phyloP scores from a whole-genome alignment of 2,888 invertebrate genomes.

The Cerastis leucographa region DNA sequence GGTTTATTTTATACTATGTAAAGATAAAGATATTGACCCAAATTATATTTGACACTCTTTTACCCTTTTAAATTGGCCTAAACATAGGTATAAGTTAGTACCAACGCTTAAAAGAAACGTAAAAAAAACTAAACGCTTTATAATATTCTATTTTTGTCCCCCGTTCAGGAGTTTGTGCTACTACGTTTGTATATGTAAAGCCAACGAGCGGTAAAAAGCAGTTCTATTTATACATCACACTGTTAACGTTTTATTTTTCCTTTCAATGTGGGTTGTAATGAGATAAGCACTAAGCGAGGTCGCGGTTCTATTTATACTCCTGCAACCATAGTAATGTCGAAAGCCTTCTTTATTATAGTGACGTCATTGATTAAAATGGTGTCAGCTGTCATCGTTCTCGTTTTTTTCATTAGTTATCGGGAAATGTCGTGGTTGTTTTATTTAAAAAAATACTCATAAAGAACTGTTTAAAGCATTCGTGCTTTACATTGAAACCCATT shows the following conservation, averaged over 20 bases:
- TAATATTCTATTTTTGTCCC: constrained; percentile 40
- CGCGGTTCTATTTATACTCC: constrained; percentile 53
- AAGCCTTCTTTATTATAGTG: constrained; percentile 47
- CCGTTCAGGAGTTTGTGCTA: constrained; percentile 13
- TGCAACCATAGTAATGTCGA: constrained; percentile 53
- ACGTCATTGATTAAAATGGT: constrained; percentile 49
- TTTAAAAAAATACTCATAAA: not conserved
- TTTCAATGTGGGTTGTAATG: constrained; percentile 54
- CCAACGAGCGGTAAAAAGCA: constrained; percentile 42
- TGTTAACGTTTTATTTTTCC: constrained; percentile 52
- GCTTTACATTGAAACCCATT: too few relatives aligned
- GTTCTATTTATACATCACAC: constrained; percentile 48
- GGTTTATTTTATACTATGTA: too few relatives aligned
- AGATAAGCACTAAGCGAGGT: constrained; percentile 62
- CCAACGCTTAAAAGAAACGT: not conserved
- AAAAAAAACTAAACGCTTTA: not conserved
- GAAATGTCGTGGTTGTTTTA: not conserved
- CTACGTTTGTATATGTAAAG: constrained; percentile 27
- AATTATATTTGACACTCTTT: not conserved
- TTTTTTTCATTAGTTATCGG: constrained; percentile 28
- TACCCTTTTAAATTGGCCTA: not conserved
- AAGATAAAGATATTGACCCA: too few relatives aligned
- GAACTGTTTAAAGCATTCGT: not conserved
- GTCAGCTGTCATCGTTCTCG: constrained; percentile 24
- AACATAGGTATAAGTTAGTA: not conserved